phyloP scores from a whole-genome alignment of 1,140 invertebrate species.

The Anadara kagoshimensis region DNA sequence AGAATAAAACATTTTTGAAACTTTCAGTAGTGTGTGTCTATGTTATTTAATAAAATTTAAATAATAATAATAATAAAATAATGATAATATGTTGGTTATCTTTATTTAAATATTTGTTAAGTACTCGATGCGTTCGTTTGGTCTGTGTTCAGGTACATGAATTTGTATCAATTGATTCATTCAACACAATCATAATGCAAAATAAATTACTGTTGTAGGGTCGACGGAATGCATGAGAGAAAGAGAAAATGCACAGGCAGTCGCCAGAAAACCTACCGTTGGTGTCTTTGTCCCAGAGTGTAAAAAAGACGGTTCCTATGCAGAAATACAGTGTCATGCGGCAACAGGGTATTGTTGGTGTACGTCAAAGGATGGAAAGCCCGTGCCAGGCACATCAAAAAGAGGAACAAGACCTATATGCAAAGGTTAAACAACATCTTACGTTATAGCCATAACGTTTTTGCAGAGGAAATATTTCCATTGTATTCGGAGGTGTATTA shows the following conservation, averaged over 20 bases:
- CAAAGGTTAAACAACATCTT: constrained; percentile 63
- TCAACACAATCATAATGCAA: not conserved
- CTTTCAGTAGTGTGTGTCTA: too few species aligned
- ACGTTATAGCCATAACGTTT: too few species aligned
- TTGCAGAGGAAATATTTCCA: too few species aligned
- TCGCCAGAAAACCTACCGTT: constrained; percentile 38
- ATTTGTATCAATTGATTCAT: too few species aligned
- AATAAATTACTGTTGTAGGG: not conserved
- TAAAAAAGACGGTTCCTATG: constrained; percentile 85
- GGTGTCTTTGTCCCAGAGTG: constrained; percentile 80
- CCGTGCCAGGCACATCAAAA: constrained; percentile 84
- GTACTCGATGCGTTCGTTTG: too few species aligned
- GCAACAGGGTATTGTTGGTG: constrained; percentile 88
- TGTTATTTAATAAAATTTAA: too few species aligned
- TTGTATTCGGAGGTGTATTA: too few species aligned
- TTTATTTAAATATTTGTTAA: too few species aligned
- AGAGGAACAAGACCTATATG: constrained; percentile 83
- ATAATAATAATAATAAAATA: too few species aligned
- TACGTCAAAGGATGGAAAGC: constrained; percentile 86
- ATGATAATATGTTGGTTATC: too few species aligned
- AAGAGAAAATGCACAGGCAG: constrained; percentile 51
- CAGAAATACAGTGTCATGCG: constrained; percentile 87
- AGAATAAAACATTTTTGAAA: too few species aligned
- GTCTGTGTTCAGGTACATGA: too few species aligned
- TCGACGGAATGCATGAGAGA: constrained; percentile 53